phyloP scores from a whole-genome alignment of 2,888 invertebrate species.

The Geotrupes spiniger region DNA sequence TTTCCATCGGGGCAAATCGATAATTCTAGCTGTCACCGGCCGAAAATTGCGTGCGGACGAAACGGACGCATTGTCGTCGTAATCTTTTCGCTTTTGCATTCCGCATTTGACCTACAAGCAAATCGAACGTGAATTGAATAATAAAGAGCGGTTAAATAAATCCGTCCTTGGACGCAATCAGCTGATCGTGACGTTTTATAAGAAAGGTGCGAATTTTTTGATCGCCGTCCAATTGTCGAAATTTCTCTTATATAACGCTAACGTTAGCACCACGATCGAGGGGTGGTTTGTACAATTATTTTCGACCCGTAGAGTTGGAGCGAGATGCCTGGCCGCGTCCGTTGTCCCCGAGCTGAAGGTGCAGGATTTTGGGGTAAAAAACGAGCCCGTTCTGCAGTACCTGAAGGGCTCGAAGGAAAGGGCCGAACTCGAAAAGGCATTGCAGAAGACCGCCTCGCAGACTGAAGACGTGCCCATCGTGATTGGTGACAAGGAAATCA shows the following conservation, averaged over 20 bases:
- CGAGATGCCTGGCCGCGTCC: conserved; percentile 56
- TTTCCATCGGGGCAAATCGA: conserved; percentile 14
- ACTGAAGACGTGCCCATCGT: conserved; percentile 90
- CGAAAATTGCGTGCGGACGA: neutral
- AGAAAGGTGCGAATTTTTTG: no score
- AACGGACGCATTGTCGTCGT: no score
- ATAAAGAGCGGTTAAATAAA: neutral
- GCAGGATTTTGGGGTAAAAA: conserved; percentile 66
- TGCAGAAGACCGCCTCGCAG: conserved; percentile 62
- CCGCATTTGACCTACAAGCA: neutral
- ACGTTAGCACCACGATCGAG: no score
- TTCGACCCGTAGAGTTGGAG: conserved; percentile 40
- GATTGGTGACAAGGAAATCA: conserved; percentile 88
- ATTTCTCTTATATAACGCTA: no score
- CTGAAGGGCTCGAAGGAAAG: conserved; percentile 80
- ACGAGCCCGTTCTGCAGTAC: conserved; percentile 82
- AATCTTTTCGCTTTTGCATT: no score
- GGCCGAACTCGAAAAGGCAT: conserved; percentile 64
- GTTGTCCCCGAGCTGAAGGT: conserved; percentile 65
- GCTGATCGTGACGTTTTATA: conserved; percentile 16
- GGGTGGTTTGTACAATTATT: no score
- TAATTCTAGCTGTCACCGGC: conserved; percentile 1
- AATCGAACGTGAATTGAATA: neutral
- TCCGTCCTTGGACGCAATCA: conserved; percentile 12
- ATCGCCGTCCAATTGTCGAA: no score